Evolutionary conservation across 2,113 vertebrate genomes (phyloP).

Genomic region (Hemicordylus capensis): DNA sequence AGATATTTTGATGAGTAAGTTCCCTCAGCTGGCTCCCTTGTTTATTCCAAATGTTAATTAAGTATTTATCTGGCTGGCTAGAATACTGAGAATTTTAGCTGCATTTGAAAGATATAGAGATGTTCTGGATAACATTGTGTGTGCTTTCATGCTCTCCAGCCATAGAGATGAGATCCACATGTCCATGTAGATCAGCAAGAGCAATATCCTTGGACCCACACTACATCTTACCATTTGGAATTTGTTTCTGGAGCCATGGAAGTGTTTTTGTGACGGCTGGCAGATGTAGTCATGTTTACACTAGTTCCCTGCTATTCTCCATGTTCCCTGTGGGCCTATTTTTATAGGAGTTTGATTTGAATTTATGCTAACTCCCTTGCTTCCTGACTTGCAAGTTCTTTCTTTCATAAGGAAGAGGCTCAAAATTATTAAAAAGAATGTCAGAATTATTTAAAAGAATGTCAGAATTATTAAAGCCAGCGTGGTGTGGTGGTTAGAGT

Average conservation of each 20-base stretch:
- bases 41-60: constrained; percentile 26
- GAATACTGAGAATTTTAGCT: background rate
- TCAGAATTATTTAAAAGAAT: too few relatives aligned
- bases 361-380: background rate
- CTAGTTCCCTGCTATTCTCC: background rate
- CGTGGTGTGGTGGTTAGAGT: too few relatives aligned
- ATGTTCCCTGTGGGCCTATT: background rate
- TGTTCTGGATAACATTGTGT: background rate
- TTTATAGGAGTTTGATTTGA: too few relatives aligned
- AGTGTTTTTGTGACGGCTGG: too few relatives aligned
- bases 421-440: too few relatives aligned
- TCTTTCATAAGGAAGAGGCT: too few relatives aligned
- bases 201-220: background rate
- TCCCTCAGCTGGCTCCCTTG: background rate
- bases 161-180: background rate
- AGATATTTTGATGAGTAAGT: constrained; percentile 22
- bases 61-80: background rate
- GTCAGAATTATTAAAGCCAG: too few relatives aligned
- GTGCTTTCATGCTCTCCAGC: background rate
- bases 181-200: background rate
- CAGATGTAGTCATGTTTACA: background rate
- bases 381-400: background rate
- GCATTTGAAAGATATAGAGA: background rate
- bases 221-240: background rate
- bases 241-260: background rate